Evolutionary conservation across 2,888 invertebrate species (phyloP).

Genomic region (Hofmannophila pseudospretella): DNA sequence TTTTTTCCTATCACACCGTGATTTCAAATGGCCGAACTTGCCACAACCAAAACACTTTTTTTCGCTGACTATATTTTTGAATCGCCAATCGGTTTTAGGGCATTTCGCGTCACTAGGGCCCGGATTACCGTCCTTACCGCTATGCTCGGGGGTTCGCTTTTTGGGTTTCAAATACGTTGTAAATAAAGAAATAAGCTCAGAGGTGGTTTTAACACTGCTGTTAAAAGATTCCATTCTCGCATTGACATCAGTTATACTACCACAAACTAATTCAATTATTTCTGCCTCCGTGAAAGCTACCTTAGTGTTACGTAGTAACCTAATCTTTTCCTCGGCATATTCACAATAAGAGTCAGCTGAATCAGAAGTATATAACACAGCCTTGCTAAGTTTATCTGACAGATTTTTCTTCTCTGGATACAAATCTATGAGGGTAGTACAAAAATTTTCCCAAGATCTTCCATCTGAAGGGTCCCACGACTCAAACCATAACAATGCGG

Average conservation of each 20-base stretch:
- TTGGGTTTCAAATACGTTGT: conserved; percentile 15
- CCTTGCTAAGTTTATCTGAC: conserved; percentile 15
- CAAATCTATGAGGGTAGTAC: conserved; percentile 8
- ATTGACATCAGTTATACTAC: conserved; percentile 16
- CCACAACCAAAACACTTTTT: conserved; percentile 10
- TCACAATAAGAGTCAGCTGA: conserved; percentile 17
- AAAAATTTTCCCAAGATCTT: conserved; percentile 15
- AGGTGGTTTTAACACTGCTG: conserved; percentile 15
- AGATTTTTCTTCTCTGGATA: conserved; percentile 15
- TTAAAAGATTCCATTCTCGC: conserved; percentile 23
- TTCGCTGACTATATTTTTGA: neutral
- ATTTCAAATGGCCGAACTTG: conserved; percentile 6
- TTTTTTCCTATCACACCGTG: conserved; percentile 1
- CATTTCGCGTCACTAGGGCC: neutral
- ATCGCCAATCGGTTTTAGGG: neutral
- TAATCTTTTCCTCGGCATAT: conserved; percentile 20
- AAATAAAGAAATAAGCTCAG: conserved; percentile 20
- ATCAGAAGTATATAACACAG: conserved; percentile 17
- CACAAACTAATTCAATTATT: conserved; percentile 17
- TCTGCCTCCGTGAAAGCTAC: conserved; percentile 6
- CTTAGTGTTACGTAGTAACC: conserved; percentile 14
- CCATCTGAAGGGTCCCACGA: conserved; percentile 12
- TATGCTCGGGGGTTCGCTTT: conserved; percentile 10
- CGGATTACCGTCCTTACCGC: neutral
- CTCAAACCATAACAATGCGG: conserved; percentile 20